Conservation (phyloP, 2,113 vertebrate species). For the Paradisaea rubra region DNA sequence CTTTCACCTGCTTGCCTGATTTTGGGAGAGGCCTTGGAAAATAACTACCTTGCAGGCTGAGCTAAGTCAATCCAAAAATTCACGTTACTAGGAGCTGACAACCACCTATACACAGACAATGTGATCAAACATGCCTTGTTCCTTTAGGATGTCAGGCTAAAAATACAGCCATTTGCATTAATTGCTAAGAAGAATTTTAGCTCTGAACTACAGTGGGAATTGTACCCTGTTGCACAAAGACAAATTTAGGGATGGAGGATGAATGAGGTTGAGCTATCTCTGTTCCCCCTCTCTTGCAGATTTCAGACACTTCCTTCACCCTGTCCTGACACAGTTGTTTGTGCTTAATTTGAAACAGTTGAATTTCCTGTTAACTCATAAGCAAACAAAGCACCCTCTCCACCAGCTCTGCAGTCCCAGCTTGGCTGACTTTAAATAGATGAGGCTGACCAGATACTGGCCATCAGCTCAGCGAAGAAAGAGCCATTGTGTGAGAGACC, state of each 20-base stretch:
- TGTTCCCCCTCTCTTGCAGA: not conserved
- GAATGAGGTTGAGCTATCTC: not conserved
- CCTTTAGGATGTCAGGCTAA: not conserved
- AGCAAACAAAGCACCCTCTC: constrained; percentile 57
- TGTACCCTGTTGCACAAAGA: not conserved
- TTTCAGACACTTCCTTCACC: constrained; percentile 11
- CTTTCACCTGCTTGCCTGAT: not conserved
- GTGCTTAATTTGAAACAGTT: constrained; percentile 48
- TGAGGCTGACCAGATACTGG: constrained; percentile 51
- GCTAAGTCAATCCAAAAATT: not conserved
- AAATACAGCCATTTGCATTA: constrained; percentile 3
- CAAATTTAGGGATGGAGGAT: not conserved
- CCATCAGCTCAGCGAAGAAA: constrained; percentile 67
- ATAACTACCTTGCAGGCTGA: not conserved
- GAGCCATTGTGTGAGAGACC: constrained; percentile 61
- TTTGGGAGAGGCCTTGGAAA: not conserved
- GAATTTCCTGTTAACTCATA: constrained; percentile 44
- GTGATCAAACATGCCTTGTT: not conserved
- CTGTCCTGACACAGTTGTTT: constrained; percentile 38
- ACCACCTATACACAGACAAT: not conserved
- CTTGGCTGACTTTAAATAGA: constrained; percentile 59
- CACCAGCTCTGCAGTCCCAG: not conserved
- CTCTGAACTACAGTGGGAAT: not conserved
- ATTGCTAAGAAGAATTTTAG: constrained; percentile 1
- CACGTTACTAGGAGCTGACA: not conserved